Evolutionary conservation across 2,797 vertebrate species (phyloP), one percentile per base, ranked within the genome.

Genomic region (Cynopterus sphinx): DNA sequence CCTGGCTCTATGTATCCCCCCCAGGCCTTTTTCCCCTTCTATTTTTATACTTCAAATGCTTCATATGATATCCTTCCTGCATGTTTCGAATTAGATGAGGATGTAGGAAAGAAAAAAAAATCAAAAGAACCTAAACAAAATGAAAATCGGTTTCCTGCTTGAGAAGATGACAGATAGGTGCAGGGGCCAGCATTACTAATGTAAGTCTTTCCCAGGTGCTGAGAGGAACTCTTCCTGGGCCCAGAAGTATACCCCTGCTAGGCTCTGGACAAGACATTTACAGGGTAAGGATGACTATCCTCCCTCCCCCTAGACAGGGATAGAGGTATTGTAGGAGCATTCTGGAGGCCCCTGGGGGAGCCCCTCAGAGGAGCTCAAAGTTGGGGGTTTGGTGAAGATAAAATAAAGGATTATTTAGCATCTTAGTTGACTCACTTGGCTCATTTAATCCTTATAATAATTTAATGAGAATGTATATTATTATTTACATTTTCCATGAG

Each of bases 1-100:
- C 86, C 96, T 75, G 55, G 75, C 75, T 93, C 53, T 77, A 55
- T 12, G 19, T 2, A 2, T 2, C 15, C 36, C 36, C 31, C 15
- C 59, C 67, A 67, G 51, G 9, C 73, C 59, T 33, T 70, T 90
- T 89, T 36, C 33, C n/a, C 36, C 65, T 85, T 95, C 95, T 97
- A 77, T 96, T 94, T 97, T 97, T 97, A 87, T 86, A 96, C 55
- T 65, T 94, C 2, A 1, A 94, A 85, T 36, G 68, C 78, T 78
- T 96, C 53, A 28, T 55, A 59, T 59, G 43, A 93, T 67, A 87
- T 90, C 88, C 88, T 93, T 86, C 87, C 68, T 91, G 74, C n/a
- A 46, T 71, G 41, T 79, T 92, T 94, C 51, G 57, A 65, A 92
- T 73, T 92, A 74, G 51, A 94, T 55, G 86, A 83, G 65, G 68